A percentile compares a stretch with the other conserved stretches of the same genome.
These are phyloP conservation scores for Turnix velox DNA, from an alignment of 2,113 vertebrate species.

Conservation along the genomic window DNA sequence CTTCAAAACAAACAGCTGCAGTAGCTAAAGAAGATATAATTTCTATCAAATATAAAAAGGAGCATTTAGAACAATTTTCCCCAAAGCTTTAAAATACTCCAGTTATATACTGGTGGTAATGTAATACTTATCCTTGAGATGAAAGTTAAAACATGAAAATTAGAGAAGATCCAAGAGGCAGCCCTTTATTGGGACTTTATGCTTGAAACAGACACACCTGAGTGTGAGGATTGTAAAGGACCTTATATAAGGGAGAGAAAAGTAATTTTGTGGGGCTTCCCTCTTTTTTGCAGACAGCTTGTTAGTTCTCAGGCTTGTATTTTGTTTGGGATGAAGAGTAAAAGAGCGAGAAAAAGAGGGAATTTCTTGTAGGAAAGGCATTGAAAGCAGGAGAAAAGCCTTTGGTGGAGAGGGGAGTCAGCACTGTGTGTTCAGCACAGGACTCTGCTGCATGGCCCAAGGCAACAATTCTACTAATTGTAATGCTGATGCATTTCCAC, in stretches of 20 bases:
- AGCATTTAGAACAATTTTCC: neutral
- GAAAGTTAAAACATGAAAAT: neutral
- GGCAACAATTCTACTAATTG: neutral
- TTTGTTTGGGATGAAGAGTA: neutral
- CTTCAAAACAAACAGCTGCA: neutral
- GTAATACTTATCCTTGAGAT: neutral
- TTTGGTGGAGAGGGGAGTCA: accelerated
- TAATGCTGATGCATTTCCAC: neutral
- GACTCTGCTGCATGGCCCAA: accelerated
- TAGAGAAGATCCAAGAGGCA: neutral
- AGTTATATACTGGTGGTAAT: neutral
- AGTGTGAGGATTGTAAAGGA: neutral
- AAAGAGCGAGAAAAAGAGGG: neutral
- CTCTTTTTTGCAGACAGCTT: neutral
- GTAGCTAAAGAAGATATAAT: neutral
- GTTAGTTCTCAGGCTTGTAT: neutral
- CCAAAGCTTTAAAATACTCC: neutral
- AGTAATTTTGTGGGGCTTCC: neutral
- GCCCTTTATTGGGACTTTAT: neutral
- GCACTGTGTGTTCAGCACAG: accelerated
- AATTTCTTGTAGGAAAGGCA: neutral
- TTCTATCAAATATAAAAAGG: neutral
- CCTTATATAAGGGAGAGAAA: neutral
- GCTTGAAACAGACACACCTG: neutral
- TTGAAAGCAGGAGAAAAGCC: neutral